These are phyloP conservation scores for Hormiphora californensis DNA, from an alignment of 37 sponge, comb jelly and placozoan genomes.

Conservation along the genomic window DNA sequence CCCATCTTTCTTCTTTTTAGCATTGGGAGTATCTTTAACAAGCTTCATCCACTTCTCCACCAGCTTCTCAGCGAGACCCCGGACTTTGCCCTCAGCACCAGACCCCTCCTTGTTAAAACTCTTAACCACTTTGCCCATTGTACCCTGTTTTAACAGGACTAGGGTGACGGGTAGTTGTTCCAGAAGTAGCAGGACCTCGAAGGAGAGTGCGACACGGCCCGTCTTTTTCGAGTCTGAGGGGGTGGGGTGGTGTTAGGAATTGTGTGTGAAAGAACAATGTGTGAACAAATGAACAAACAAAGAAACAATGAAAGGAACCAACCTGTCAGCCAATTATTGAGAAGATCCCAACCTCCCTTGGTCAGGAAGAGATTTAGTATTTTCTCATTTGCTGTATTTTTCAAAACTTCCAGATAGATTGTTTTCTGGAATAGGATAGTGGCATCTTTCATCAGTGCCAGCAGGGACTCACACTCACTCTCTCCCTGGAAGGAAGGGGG, in stretches of 20 bases:
- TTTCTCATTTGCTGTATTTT: conserved; percentile 44
- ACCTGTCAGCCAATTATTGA: conserved; percentile 40
- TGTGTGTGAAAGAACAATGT: background rate
- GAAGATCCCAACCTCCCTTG: conserved; percentile 48
- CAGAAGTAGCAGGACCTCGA: conserved; percentile 16
- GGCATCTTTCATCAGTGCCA: conserved; percentile 20
- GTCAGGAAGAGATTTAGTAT: background rate
- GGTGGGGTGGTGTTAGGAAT: background rate
- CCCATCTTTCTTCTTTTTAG: conserved; percentile 48
- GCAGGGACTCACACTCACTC: background rate
- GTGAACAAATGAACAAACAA: background rate
- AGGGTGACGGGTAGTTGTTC: conserved; percentile 34
- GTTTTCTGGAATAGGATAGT: conserved; percentile 38
- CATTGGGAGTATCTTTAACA: background rate
- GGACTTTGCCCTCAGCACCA: conserved; percentile 34
- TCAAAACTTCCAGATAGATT: conserved; percentile 37
- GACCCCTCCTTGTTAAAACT: conserved; percentile 53
- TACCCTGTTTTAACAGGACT: conserved; percentile 15
- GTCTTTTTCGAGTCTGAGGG: conserved; percentile 49
- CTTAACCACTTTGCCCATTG: conserved; percentile 49
- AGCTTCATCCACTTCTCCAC: conserved; percentile 51
- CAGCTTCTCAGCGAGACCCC: background rate
- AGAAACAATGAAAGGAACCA: background rate
- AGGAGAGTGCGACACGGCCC: background rate
- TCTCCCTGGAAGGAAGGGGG: background rate